Base-by-base conservation (phyloP, 2,797 vertebrate species). In the Mastacembelus armatus region DNA sequence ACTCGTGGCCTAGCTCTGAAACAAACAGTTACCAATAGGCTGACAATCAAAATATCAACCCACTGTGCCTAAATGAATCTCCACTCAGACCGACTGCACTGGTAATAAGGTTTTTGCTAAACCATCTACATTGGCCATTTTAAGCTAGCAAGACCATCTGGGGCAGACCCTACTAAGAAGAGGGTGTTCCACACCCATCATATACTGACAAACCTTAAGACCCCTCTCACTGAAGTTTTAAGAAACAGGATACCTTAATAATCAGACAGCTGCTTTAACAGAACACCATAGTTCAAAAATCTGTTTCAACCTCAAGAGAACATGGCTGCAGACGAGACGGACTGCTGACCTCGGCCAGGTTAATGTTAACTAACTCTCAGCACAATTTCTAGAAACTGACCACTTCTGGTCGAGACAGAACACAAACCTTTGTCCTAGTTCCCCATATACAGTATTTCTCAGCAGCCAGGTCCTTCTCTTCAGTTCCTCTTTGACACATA, bases 1-100 rank as follows among this genome's bases (percentile, higher is more conserved):
- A 30, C 72, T 84, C 59, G 75, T 70, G 65, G 80, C 63, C 56
- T 2, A 56, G 67, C 84, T 67, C 74, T 85, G 86, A 85, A 85
- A 73, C 80, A 81, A 78, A 81, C 90, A 84, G 85, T 88, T 74
- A 85, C 80, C 64, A 80, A 76, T 21, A n/a, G 45, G 50, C 62
- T 79, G 85, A 83, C 85, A 81, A 81, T 87, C 87, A 71, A 66
- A 68, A 59, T 62, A 82, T 80, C 2, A 71, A 86, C 80, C 79
- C 76, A 36, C 47, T 49, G 64, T 64, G 39, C 45, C 60, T 38
- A 56, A 78, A 86, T 85, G 44, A 88, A 83, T 87, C 79, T 80
- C 71, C 54, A 66, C 65, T 18, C 1, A 58, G 51, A 77, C 38
- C 22, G 52, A 62, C 62, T 77, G 68, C 61, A 36, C 27, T 48